Evolutionary conservation across 2,797 vertebrate genomes (phyloP).

Genomic region (Clarias pachynema): DNA sequence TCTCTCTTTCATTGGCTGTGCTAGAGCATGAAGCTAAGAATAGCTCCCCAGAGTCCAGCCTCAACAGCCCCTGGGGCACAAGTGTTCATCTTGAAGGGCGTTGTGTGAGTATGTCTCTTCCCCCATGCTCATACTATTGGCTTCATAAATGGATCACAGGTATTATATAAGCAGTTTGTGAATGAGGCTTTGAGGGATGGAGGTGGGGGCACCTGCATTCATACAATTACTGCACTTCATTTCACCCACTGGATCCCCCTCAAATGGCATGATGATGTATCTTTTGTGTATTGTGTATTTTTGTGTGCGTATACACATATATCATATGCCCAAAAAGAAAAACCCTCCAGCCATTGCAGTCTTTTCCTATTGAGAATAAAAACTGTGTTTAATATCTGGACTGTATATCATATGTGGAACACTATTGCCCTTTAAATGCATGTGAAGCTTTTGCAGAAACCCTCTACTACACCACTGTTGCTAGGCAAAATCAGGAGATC

Average conservation of each 20-base stretch:
- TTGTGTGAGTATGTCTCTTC: conserved; percentile 60
- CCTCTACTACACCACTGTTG: conserved; percentile 52
- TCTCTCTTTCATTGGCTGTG: conserved; percentile 61
- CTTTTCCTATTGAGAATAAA: not conserved
- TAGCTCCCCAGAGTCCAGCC: conserved; percentile 70
- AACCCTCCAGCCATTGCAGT: not conserved
- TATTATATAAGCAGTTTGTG: conserved; percentile 75
- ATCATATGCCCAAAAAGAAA: not conserved
- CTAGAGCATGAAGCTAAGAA: conserved; percentile 70
- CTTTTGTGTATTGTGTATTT: conserved; percentile 2
- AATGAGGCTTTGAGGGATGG: conserved; percentile 62
- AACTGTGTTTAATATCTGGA: not conserved
- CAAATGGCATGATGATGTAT: not conserved
- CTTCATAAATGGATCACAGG: conserved; percentile 69
- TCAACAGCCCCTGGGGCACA: conserved; percentile 59
- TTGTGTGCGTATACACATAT: not conserved
- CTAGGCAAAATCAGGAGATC: conserved; percentile 55
- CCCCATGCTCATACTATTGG: conserved; percentile 55
- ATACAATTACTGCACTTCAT: conserved; percentile 58
- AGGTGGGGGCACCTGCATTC: conserved; percentile 61
- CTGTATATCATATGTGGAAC: conserved; percentile 5
- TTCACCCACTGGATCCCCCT: conserved; percentile 27
- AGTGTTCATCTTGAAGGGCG: conserved; percentile 72
- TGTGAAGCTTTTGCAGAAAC: conserved; percentile 33
- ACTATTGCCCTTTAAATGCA: conserved; percentile 36